Evolutionary conservation across 2,797 vertebrate species (phyloP).

Genomic region (Mormyrus proboscirostris): DNA sequence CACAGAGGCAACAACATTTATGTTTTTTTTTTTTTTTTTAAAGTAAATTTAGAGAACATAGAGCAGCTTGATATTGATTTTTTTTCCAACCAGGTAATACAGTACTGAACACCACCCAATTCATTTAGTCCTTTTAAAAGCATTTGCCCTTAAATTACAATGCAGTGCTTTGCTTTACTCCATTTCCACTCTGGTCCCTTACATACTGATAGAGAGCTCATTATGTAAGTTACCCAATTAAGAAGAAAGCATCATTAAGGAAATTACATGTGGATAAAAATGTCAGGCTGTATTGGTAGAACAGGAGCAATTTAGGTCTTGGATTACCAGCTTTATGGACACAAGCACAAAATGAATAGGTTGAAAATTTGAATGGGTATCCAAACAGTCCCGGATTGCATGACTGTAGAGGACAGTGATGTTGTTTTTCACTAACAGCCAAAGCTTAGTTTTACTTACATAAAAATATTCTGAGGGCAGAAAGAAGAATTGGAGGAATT

Average conservation of each 20-base stretch:
- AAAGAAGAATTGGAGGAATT: neutral
- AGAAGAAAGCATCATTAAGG: constrained; percentile 32
- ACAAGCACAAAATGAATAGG: neutral
- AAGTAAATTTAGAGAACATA: neutral
- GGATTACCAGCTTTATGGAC: constrained; percentile 27
- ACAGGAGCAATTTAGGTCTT: constrained; percentile 6
- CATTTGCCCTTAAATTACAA: neutral
- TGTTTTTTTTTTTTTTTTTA: neutral
- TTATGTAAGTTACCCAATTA: constrained; percentile 34
- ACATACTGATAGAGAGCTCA: neutral
- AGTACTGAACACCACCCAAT: neutral
- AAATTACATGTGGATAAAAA: constrained; percentile 37
- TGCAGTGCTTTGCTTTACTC: neutral
- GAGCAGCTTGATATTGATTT: neutral
- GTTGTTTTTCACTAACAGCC: neutral
- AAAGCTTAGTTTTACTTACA: neutral
- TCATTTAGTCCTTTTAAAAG: neutral
- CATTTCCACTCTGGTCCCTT: neutral
- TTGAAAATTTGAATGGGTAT: neutral
- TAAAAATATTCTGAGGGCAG: neutral
- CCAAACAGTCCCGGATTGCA: neutral
- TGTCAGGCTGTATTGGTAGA: constrained; percentile 19
- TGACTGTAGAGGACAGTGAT: neutral
- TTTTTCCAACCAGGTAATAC: neutral
- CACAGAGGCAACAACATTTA: constrained; percentile 6